Evolutionary conservation across 2,113 vertebrate species (phyloP).

Genomic region (Xenopus borealis): DNA sequence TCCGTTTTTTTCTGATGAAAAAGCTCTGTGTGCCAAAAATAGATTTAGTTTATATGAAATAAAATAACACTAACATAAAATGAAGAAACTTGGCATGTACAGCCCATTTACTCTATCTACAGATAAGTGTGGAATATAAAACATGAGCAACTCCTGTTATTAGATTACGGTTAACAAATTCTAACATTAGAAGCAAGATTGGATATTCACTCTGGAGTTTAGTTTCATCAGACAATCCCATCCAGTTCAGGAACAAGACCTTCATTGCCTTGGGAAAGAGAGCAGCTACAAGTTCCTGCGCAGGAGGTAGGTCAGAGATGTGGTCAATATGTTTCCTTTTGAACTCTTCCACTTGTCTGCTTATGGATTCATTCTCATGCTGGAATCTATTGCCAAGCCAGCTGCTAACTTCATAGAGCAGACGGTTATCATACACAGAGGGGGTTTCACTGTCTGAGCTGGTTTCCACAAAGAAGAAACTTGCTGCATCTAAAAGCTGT

Average conservation of each 20-base stretch:
- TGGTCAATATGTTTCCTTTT: constrained; percentile 72
- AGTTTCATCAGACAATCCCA: constrained; percentile 71
- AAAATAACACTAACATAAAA: too few species aligned
- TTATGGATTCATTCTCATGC: constrained; percentile 66
- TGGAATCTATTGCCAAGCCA: constrained; percentile 74
- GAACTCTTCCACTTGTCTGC: constrained; percentile 71
- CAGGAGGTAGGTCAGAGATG: constrained; percentile 73
- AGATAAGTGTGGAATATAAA: constrained; percentile 75
- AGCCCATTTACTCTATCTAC: constrained; percentile 54
- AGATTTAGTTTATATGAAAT: too few species aligned
- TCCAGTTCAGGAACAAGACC: constrained; percentile 72
- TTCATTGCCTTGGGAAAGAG: constrained; percentile 75
- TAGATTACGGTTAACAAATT: constrained; percentile 79
- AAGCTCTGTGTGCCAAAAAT: too few species aligned
- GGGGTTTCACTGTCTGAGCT: neutral
- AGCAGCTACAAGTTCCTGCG: constrained; percentile 67
- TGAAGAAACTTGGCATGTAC: too few species aligned
- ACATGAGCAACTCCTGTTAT: constrained; percentile 80
- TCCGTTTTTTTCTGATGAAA: too few species aligned
- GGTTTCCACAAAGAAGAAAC: constrained; percentile 7
- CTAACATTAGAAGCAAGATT: constrained; percentile 74
- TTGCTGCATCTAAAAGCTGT: constrained; percentile 22
- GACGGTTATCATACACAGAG: constrained; percentile 62
- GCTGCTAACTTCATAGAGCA: constrained; percentile 59
- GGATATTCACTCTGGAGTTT: constrained; percentile 75